phyloP scores from a whole-genome alignment of 2,113 vertebrate species.

The Colossoma macropomum region DNA sequence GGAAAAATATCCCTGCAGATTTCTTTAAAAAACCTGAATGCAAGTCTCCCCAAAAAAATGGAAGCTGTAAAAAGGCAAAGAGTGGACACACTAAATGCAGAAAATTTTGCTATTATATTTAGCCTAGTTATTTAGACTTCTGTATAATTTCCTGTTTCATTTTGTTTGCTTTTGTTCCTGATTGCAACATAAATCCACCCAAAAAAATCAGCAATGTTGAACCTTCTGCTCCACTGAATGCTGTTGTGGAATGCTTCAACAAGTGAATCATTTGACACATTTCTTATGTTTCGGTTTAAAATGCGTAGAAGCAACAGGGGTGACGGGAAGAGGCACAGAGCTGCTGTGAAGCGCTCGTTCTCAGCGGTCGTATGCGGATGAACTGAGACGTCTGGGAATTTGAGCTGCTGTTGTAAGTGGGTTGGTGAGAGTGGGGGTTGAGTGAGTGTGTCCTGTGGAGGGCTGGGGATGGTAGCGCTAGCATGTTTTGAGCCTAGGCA shows the following conservation, averaged over 20 bases:
- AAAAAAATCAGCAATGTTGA: background rate
- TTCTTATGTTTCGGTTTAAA: background rate
- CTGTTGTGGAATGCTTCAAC: constrained; percentile 7
- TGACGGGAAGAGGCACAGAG: constrained; percentile 24
- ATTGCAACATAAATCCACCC: background rate
- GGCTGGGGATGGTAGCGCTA: constrained; percentile 30
- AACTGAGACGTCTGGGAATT: constrained; percentile 35
- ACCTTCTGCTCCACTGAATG: background rate
- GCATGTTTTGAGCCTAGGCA: constrained; percentile 29
- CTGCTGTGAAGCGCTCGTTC: constrained; percentile 16
- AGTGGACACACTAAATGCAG: no score
- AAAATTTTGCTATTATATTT: no score
- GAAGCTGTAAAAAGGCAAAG: no score
- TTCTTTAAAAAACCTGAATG: no score
- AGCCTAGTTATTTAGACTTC: no score
- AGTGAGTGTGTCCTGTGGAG: constrained; percentile 14
- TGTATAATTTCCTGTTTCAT: no score
- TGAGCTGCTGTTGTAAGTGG: constrained; percentile 33
- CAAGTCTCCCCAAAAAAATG: no score
- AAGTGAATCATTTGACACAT: constrained; percentile 16
- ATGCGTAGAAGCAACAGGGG: background rate
- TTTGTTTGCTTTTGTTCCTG: no score
- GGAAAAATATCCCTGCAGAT: no score
- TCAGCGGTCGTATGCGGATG: constrained; percentile 4
- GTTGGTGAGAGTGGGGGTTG: constrained; percentile 37